Evolutionary conservation across 2,797 vertebrate genomes (phyloP), one percentile per base, ranked within the genome.

Genomic region (Enteromius afrohamiltoni): DNA sequence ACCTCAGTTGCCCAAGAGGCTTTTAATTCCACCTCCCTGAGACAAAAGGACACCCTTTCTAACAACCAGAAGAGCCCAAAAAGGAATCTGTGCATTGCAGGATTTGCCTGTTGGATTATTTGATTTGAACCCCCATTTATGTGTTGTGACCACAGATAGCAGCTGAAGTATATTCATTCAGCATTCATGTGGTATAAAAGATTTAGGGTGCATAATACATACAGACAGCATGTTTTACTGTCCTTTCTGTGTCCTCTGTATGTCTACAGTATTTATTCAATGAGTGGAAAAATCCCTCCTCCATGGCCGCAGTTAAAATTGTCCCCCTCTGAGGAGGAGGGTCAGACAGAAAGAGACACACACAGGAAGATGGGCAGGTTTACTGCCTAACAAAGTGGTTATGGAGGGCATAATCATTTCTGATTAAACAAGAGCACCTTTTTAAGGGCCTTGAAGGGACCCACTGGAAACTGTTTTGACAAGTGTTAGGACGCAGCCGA

Each of bases 351-450:
- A 71, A 69, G 34, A 85, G n/a, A 34, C 53, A 77, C 67, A 84
- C 70, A 83, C 69, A 86, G 70, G n/a, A 79, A 62, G 67, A 73
- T 80, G 55, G 77, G 42, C 23, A 64, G 74, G 60, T 88, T 80
- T 84, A 81, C 31, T 77, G 69, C 71, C 88, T 88, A 82, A 82
- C 84, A 62, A 42, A 71, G 51, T 80, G 86, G 87, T 93, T 90
- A 92, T 23, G 79, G 82, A 78, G 90, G 82, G 84, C n/a, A 58
- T 91, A 88, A 92, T 94, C 62, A 88, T 92, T 91, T 90, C 87
- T 90, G 85, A 93, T 91, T 91, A 90, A 89, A 91, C 70, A 80
- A 77, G 65, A 79, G 42, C 71, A 51, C 58, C 49, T 77, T 85
- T 58, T 65, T 53, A 60, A 71, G 45, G 29, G 42, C 74, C 87